Base-by-base conservation (phyloP, 2,888 invertebrate genomes). In the Hermaeophaga mercurialis region DNA sequence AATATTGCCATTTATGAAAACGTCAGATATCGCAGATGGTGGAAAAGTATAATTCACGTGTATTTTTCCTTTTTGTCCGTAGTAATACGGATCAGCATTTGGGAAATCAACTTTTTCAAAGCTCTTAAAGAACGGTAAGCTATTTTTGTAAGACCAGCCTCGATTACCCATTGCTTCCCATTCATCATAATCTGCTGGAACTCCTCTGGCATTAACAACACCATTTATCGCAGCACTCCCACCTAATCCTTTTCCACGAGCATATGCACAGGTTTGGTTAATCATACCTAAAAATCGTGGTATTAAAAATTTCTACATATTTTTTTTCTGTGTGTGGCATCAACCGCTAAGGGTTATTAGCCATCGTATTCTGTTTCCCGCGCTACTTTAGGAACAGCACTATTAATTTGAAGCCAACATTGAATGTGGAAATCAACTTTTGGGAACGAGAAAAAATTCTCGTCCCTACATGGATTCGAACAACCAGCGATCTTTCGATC, bases 211-310 rank as follows among this genome's bases (percentile, higher is more conserved):
- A 62, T 88, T 88, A 68, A 87, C 86, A 89, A 91, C 89, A 66
- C 85, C 87, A 71, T 91, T 91, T 2, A 91, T 76, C 0, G 87
- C 85, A 62, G 88, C 88, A 3, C 86, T 86, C 1, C 91, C 92
- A 7, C 91, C 91, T 72, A 92, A 82, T 0, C 89, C 89, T 72
- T 88, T 90, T 2, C 91, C 91, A 36, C 80, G 66, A 0, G 81
- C 75, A 64, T 73, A 72, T 0, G 67, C 69, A 60, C 78, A 79
- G 31, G 64, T 67, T 0, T 68, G 66, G 12, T 73, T 67, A 1
- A 55, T 64, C 72, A 78, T 74, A 1, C 70, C 54, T 56, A 56
- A 26, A 56, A 50, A 22, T 12, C 6, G 17, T 36, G 12, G 6
- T 7, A 9, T 7, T 15, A 12, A 17, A 36, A 6, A 2, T 7